Evolutionary conservation across 2,113 vertebrate species (phyloP).

Genomic region (Nothocercus nigrocapillus): DNA sequence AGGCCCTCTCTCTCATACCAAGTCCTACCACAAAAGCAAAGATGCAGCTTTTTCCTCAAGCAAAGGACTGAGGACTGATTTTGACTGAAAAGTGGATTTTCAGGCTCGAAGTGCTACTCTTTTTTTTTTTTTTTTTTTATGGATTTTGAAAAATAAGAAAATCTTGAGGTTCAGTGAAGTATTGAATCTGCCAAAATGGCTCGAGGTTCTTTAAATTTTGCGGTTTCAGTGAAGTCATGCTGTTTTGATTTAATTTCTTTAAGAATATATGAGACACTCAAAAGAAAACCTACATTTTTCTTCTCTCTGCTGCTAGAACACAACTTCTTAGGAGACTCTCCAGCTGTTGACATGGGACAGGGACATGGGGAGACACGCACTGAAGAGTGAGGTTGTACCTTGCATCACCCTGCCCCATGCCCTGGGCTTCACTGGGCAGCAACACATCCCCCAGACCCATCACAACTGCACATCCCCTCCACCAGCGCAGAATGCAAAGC

Average conservation of each 20-base stretch:
- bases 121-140: not conserved
- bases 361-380: rapidly evolving
- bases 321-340: not conserved
- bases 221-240: not conserved
- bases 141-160: not conserved
- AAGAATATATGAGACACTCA: not conserved
- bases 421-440: rapidly evolving
- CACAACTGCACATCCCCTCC: not conserved
- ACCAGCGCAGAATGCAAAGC: not conserved
- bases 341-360: not conserved
- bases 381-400: not conserved
- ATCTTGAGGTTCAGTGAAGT: not conserved
- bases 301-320: not conserved
- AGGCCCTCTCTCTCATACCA: not conserved
- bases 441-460: not conserved
- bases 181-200: not conserved
- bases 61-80: not conserved
- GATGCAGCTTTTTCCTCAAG: not conserved
- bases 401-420: no score
- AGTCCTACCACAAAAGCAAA: not conserved
- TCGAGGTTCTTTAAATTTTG: not conserved
- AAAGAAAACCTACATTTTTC: not conserved
- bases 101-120: not conserved
- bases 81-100: not conserved
- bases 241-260: not conserved